Evolutionary conservation across 1,140 invertebrate genomes (phyloP), one percentile per base, ranked within the genome.

Genomic region (Hycleus phaleratus): DNA sequence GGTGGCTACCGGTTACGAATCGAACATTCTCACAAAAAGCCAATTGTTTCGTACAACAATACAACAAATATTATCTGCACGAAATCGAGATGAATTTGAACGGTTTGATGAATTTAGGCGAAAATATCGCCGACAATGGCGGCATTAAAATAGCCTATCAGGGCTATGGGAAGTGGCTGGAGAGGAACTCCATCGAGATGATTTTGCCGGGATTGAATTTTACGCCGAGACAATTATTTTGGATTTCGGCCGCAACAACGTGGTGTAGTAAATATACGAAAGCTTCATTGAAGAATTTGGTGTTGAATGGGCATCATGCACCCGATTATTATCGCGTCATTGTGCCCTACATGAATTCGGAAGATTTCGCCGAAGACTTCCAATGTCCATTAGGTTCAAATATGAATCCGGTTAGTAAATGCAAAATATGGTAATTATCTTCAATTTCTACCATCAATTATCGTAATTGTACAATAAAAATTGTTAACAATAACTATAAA

Each of bases 51-150:
- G 78, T 86, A 26, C 74, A 84, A 7, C 85, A 87, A 65, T 88
- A 86, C 69, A 74, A 75, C 47, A 79, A 80, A 55, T 86, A 78
- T 63, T 79, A 78, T 10, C 68, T 79, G 24, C 61, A 60, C 49
- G 67, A 67, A 56, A 18, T 58, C 2, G 42, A 24, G 3, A n/a
- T 49, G 26, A 46, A 42, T 38, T 26, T 54, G 44, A 45, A 52
- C 39, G 91, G 91, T 39, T 85, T 90, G 42, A 91, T 91, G 59
- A 92, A 90, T 0, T 90, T 93, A 75, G 89, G 85, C 10, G 91
- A 95, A 67, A 95, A 94, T 69, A 93, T 94, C 46, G 91, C 91
- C 0, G 91, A 94, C 71, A 93, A 93, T 70, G 90, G 90, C 7
- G 85, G 84, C 2, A 71, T 87, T n/a, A 84, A 85, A 59, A 78